These are phyloP conservation scores for Tachina grossa DNA, from an alignment of 2,888 invertebrate genomes.

Conservation along the genomic window DNA sequence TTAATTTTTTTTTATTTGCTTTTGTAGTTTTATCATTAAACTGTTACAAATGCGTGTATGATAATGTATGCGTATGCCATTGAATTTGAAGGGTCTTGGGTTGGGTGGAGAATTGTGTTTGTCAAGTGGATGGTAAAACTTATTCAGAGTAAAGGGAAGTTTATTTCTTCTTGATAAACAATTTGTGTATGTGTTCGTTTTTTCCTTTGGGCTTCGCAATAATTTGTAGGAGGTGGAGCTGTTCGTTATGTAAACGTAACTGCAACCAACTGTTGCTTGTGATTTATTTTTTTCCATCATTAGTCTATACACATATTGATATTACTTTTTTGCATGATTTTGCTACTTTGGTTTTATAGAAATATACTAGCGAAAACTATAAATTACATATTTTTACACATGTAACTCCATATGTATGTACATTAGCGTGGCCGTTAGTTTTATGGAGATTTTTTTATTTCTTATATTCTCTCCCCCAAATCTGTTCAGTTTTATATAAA, in stretches of 20 bases:
- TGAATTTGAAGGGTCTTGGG: background rate
- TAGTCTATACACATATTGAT: conserved; percentile 25
- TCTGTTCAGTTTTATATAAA: too few species aligned
- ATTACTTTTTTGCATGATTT: conserved; percentile 67
- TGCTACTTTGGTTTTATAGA: conserved; percentile 60
- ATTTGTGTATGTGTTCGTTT: conserved; percentile 27
- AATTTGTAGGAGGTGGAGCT: conserved; percentile 63
- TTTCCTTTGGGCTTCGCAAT: conserved; percentile 25
- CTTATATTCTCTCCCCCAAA: too few species aligned
- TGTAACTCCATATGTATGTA: too few species aligned
- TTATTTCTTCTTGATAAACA: conserved; percentile 45
- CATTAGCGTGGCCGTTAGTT: too few species aligned
- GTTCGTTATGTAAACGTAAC: conserved; percentile 17
- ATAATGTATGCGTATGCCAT: conserved; percentile 43
- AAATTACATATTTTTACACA: conserved; percentile 6
- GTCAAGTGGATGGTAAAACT: conserved; percentile 10
- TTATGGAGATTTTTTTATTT: too few species aligned
- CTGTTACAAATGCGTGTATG: conserved; percentile 70
- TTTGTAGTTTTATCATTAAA: conserved; percentile 57
- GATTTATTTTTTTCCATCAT: conserved; percentile 8
- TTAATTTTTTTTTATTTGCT: conserved; percentile 19
- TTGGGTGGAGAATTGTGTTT: background rate
- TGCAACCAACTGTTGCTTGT: conserved; percentile 67
- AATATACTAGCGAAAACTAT: background rate
- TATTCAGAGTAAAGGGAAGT: conserved; percentile 1